These are phyloP conservation scores for Orthonevra nobilis DNA, from an alignment of 2,888 invertebrate genomes.

Conservation along the genomic window DNA sequence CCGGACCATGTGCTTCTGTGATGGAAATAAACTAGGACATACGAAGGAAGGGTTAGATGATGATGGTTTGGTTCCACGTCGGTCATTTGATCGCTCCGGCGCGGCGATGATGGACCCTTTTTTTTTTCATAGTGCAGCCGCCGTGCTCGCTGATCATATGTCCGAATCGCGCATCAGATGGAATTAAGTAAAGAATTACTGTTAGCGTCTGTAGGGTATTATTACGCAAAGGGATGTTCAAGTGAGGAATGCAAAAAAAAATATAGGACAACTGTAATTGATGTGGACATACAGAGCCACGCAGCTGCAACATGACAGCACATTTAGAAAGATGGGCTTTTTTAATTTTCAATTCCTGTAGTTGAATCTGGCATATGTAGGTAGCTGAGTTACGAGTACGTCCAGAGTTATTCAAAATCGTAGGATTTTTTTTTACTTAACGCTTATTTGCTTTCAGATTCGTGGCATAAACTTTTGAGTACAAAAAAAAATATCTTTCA, in stretches of 20 bases:
- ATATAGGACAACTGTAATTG: slow-evolving; percentile 22
- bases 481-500: too few relatives aligned
- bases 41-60: slow-evolving; percentile 18
- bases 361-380: too few relatives aligned
- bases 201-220: slow-evolving; percentile 1
- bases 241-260: too few relatives aligned
- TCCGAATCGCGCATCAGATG: slow-evolving; percentile 36
- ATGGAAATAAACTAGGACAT: slow-evolving; percentile 23
- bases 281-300: neutral
- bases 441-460: too few relatives aligned
- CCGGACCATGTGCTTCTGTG: slow-evolving; percentile 19
- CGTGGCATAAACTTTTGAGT: too few relatives aligned
- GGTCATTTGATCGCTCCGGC: slow-evolving; percentile 50
- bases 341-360: too few relatives aligned
- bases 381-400: too few relatives aligned
- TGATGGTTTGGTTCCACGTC: slow-evolving; percentile 35
- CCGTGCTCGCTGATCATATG: slow-evolving; percentile 39
- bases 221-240: slow-evolving; percentile 23
- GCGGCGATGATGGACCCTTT: slow-evolving; percentile 14
- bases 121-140: slow-evolving; percentile 5
- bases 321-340: too few relatives aligned
- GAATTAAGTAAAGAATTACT: slow-evolving; percentile 19
- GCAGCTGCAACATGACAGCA: too few relatives aligned
- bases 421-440: too few relatives aligned
- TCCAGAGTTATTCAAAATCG: too few relatives aligned